Evolutionary conservation across 1,140 invertebrate genomes (phyloP).

Genomic region (Hycleus cichorii): DNA sequence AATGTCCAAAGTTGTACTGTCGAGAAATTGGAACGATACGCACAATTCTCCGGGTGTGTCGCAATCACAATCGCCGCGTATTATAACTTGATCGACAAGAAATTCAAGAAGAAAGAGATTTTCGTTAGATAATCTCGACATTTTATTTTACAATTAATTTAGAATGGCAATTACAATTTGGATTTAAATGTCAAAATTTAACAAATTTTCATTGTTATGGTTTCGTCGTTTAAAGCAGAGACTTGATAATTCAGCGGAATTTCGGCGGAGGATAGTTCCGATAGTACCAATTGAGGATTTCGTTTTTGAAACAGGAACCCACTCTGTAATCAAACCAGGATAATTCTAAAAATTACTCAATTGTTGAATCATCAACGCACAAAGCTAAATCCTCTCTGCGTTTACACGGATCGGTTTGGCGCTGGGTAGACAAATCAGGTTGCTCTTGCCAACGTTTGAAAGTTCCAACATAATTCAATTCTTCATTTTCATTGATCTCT

Average conservation of each 20-base stretch:
- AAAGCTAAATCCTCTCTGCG: constrained; percentile 11
- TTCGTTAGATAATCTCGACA: constrained; percentile 45
- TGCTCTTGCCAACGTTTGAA: constrained; percentile 15
- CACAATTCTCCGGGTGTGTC: constrained; percentile 37
- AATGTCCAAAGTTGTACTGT: constrained; percentile 46
- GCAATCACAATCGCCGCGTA: constrained; percentile 32
- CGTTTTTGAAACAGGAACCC: constrained; percentile 43
- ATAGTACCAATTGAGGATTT: constrained; percentile 48
- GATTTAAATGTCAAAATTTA: constrained; percentile 26
- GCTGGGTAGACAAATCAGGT: constrained; percentile 18
- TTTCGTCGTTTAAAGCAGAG: too few species aligned
- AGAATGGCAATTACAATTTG: background rate
- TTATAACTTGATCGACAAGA: constrained; percentile 46
- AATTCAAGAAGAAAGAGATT: constrained; percentile 50
- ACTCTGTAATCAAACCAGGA: constrained; percentile 37
- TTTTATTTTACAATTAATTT: constrained; percentile 10
- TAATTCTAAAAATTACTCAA: too few species aligned
- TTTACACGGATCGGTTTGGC: constrained; percentile 18
- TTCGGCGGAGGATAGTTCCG: constrained; percentile 43
- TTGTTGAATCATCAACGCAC: constrained; percentile 1
- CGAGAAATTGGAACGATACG: constrained; percentile 46
- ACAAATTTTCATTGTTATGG: background rate
- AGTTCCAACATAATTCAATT: background rate
- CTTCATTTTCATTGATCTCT: too few species aligned
- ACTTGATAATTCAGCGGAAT: constrained; percentile 12